Base-by-base conservation (phyloP, 1,140 invertebrate genomes). In the Schlechtendalia chinensis region DNA sequence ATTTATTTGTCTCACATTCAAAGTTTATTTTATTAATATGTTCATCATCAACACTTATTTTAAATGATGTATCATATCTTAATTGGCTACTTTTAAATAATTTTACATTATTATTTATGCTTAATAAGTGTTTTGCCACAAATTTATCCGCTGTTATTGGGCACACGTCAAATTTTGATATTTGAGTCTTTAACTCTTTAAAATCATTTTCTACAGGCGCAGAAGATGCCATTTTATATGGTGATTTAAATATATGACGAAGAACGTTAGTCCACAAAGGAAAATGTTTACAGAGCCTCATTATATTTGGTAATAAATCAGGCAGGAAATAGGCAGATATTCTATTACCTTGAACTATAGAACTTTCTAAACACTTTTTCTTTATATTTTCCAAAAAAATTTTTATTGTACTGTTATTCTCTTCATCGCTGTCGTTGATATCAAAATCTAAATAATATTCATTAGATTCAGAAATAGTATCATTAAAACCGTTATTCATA, bases 351-450 rank as follows among this genome's bases (percentile, higher is more conserved):
- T 29, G 12, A 11, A 61, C 8, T 29, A 16, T 27, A 61, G 24
- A 27, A 11, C 29, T 61, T 4, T 61, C n/a, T 8, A 61, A 29
- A 11, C 59, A 22, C n/a, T 61, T 61, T 8, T 61, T 8, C 5
- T 61, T 61, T 61, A 61, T 61, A 61, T 61, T 61, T 61, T 61
- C 59, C 27, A 61, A 61, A 61, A 61, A 61, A 29, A 29, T 27
- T 29, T 27, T 12, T 61, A 53, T 12, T 16, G 50, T 12, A 53
- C 14, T 53, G 14, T 53, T 53, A 53, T 53, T 53, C 2, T 53
- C 10, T 2, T 16, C 14, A 2, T 53, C 5, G 14, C 11, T 14
- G 14, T 53, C 50, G 16, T 53, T 16, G 14, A 53, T 14, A 12
- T 53, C 50, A 53, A 53, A 12, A 53, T 53, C 14, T 53, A 53